phyloP scores from a whole-genome alignment of 2,888 invertebrate species.

The Pyrgus malvae region DNA sequence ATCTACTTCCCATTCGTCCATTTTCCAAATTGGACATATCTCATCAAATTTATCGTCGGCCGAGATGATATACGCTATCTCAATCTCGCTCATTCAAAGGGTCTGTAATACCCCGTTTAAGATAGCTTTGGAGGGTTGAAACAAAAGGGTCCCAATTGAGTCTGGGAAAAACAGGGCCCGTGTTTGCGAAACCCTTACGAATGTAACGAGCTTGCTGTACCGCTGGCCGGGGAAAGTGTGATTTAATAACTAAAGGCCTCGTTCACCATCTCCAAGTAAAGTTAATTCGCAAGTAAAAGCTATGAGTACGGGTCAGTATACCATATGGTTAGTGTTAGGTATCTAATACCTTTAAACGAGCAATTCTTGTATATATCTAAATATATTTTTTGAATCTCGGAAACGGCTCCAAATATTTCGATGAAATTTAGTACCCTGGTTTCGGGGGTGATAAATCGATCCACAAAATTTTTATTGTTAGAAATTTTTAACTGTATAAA shows the following conservation, averaged over 20 bases:
- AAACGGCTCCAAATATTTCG: too few species aligned
- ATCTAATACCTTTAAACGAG: too few species aligned
- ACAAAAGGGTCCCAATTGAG: slow-evolving; percentile 62
- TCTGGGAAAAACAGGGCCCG: slow-evolving; percentile 55
- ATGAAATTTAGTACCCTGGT: too few species aligned
- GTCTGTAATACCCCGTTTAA: slow-evolving; percentile 26
- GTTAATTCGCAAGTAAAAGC: too few species aligned
- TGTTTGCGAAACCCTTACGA: slow-evolving; percentile 54
- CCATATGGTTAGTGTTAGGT: too few species aligned
- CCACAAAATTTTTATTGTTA: too few species aligned
- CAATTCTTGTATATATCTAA: too few species aligned
- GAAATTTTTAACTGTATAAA: too few species aligned
- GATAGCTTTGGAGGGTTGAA: slow-evolving; percentile 35
- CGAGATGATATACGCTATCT: slow-evolving; percentile 28
- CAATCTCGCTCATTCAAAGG: slow-evolving; percentile 27
- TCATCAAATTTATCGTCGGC: slow-evolving; percentile 26
- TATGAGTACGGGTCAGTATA: too few species aligned
- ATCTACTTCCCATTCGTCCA: slow-evolving; percentile 3
- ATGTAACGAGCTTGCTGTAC: slow-evolving; percentile 52
- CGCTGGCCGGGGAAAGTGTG: slow-evolving; percentile 30
- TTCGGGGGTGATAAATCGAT: too few species aligned
- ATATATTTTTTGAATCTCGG: too few species aligned
- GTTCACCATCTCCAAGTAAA: too few species aligned
- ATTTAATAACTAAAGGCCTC: background rate
- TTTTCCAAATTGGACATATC: slow-evolving; percentile 25